Percentiles rank a stretch among this genome's conserved stretches.
Evolutionary conservation across 2,797 vertebrate species (phyloP).

Genomic region (Semaprochilodus insignis): DNA sequence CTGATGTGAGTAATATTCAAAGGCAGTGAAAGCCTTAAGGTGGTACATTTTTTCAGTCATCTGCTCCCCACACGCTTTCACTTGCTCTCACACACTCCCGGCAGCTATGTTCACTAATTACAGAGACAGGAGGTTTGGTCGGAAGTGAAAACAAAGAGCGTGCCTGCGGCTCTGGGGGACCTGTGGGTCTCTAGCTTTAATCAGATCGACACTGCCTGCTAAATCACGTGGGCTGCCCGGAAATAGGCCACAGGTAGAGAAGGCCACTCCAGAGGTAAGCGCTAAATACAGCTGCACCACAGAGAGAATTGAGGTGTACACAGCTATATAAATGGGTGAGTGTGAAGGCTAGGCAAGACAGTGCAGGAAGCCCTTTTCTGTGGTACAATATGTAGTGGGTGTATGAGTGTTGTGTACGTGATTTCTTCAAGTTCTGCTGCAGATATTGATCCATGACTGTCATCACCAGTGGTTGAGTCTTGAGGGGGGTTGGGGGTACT

Average conservation of each 20-base stretch:
- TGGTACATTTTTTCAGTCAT: slow-evolving; percentile 9
- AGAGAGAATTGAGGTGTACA: slow-evolving; percentile 34
- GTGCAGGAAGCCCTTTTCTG: not conserved
- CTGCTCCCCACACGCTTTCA: not conserved
- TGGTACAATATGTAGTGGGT: not conserved
- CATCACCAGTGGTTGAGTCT: too few relatives aligned
- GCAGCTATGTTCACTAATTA: slow-evolving; percentile 69
- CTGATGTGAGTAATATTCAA: slow-evolving; percentile 41
- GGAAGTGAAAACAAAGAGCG: slow-evolving; percentile 53
- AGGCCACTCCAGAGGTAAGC: slow-evolving; percentile 50
- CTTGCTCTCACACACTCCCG: slow-evolving; percentile 15
- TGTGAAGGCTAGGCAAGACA: not conserved
- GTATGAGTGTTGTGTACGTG: too few relatives aligned
- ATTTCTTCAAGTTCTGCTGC: too few relatives aligned
- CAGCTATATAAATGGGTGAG: slow-evolving; percentile 20
- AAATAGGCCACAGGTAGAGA: slow-evolving; percentile 71
- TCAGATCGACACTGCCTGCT: slow-evolving; percentile 63
- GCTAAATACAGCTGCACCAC: slow-evolving; percentile 44
- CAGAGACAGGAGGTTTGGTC: slow-evolving; percentile 46
- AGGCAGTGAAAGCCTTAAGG: slow-evolving; percentile 9
- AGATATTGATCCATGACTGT: too few relatives aligned
- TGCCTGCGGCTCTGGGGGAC: slow-evolving; percentile 62
- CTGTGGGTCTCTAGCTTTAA: slow-evolving; percentile 67
- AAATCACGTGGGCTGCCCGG: slow-evolving; percentile 67
- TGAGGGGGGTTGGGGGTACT: too few relatives aligned